Percentiles rank a stretch among this genome's conserved stretches.
phyloP scores from a whole-genome alignment of 2,888 invertebrate species.

The Graphium colonna region DNA sequence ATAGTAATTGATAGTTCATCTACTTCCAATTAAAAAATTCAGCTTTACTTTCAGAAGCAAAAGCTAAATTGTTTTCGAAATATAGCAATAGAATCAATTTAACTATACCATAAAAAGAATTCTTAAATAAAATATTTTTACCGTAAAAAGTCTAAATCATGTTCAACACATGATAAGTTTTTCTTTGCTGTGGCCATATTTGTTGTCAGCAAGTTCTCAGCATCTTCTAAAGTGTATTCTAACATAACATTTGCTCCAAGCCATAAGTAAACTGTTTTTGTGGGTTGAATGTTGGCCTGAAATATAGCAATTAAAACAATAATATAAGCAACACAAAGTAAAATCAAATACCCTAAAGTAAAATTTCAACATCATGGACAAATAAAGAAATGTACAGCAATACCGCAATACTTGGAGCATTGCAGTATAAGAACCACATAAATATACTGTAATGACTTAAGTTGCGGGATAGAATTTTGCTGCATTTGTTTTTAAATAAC shows the following conservation, averaged over 20 bases:
- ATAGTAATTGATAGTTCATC: too few relatives aligned
- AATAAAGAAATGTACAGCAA: too few relatives aligned
- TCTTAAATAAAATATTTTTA: constrained; percentile 40
- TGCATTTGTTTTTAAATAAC: too few relatives aligned
- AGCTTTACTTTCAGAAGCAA: too few relatives aligned
- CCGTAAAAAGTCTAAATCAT: constrained; percentile 96
- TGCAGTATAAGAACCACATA: too few relatives aligned
- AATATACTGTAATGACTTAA: too few relatives aligned
- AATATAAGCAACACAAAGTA: background rate
- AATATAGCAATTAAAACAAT: too few relatives aligned
- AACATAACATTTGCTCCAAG: constrained; percentile 97
- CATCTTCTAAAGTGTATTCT: constrained; percentile 96
- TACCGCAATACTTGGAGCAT: too few relatives aligned
- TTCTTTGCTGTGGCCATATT: constrained; percentile 91
- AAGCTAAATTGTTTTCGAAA: too few relatives aligned
- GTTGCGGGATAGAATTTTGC: too few relatives aligned
- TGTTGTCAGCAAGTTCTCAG: constrained; percentile 89
- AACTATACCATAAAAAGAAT: background rate
- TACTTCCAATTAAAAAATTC: too few relatives aligned
- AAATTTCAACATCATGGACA: background rate
- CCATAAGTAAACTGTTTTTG: constrained; percentile 92
- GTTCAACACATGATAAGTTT: constrained; percentile 91
- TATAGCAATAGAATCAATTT: too few relatives aligned
- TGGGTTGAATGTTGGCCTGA: constrained; percentile 93
- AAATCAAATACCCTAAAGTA: background rate